Evolutionary conservation across 2,888 invertebrate genomes (phyloP).

Genomic region (Aphodius sticticus): DNA sequence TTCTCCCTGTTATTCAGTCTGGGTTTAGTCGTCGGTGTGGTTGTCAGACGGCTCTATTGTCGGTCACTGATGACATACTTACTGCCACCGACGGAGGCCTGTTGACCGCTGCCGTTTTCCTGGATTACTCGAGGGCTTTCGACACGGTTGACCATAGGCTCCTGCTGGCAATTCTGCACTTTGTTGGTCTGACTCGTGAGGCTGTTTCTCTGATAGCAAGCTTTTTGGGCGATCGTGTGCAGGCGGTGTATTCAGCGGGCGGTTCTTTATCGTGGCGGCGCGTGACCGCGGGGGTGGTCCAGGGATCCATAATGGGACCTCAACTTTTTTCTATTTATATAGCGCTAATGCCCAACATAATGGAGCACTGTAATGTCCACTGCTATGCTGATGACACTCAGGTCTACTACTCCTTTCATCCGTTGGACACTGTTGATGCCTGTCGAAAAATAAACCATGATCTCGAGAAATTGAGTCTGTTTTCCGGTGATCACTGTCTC

Average conservation of each 20-base stretch:
- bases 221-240: slow-evolving; percentile 6
- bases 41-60: slow-evolving; percentile 6
- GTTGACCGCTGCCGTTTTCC: neutral
- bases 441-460: neutral
- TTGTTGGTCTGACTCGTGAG: neutral
- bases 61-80: slow-evolving; percentile 13
- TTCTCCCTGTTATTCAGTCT: neutral
- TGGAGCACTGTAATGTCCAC: neutral
- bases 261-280: neutral
- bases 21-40: slow-evolving; percentile 6
- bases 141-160: slow-evolving; percentile 12
- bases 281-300: neutral
- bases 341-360: too few species aligned
- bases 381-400: neutral
- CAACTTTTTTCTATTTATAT: neutral
- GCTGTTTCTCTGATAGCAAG: neutral
- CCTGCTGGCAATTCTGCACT: slow-evolving; percentile 12
- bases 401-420: neutral
- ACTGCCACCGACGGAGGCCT: neutral
- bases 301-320: neutral
- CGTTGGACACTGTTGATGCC: neutral
- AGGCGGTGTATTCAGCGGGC: neutral
- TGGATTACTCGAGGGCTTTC: slow-evolving; percentile 19
- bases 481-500: neutral
- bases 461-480: neutral